phyloP scores from a whole-genome alignment of 2,113 vertebrate genomes.

The Fregetta grallaria region DNA sequence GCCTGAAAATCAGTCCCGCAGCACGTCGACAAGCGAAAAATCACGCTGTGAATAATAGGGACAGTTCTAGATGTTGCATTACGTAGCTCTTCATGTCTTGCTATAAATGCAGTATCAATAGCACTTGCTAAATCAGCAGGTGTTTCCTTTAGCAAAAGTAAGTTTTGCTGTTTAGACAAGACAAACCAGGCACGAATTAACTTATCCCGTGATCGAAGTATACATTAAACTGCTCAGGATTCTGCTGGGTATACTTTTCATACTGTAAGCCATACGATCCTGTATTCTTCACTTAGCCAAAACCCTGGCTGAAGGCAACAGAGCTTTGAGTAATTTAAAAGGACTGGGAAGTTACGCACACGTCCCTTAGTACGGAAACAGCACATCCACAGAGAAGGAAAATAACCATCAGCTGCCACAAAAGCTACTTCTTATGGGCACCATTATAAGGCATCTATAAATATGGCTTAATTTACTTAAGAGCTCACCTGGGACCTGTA shows the following conservation, averaged over 20 bases:
- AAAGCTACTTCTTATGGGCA: neutral
- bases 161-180: neutral
- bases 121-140: conserved; percentile 16
- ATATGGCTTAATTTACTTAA: conserved; percentile 6
- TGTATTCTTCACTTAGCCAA: neutral
- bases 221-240: neutral
- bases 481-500: neutral
- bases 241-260: neutral
- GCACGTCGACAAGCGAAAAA: neutral
- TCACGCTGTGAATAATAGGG: neutral
- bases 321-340: neutral
- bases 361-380: neutral
- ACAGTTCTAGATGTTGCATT: neutral
- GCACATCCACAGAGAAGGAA: neutral
- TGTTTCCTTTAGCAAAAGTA: neutral
- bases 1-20: neutral
- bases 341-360: neutral
- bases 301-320: neutral
- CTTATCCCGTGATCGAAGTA: neutral
- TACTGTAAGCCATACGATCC: neutral
- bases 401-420: neutral
- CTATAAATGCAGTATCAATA: neutral
- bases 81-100: neutral
- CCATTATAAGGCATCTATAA: neutral
- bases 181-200: neutral